Base-by-base conservation (phyloP, 2,797 vertebrate genomes). In the Hemitrygon akajei region DNA sequence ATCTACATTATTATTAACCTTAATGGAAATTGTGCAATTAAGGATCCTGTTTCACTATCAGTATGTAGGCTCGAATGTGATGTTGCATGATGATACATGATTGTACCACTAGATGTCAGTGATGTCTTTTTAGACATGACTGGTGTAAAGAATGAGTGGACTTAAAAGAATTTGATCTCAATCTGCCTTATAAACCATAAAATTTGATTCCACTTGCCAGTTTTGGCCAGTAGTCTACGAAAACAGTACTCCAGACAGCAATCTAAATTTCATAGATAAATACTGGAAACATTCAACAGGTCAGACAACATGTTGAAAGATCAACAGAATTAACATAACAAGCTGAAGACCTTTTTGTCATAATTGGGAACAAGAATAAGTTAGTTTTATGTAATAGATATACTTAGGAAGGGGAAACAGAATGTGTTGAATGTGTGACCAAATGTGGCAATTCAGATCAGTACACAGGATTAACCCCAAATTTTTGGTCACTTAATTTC, bases 51-150 rank as follows among this genome's bases (percentile, higher is more conserved):
- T 71, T 75, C 69, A 92, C 71, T 20, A 71, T 75, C 37, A 69
- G 47, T 5, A 27, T 56, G 69, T 69, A 92, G 22, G 25, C 89
- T 73, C 47, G 37, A 73, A 18, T 71, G 34, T 22, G 75, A 47
- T 73, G 20, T 75, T 71, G 3, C 87, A 89, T 91, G 63, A 34
- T 71, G 37, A 91, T 73, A 73, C 66, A 9, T 37, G 18, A 10
- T 73, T 75, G 34, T 92, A 37, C 91, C 91, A 92, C 91, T 47
- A 37, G 91, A 92, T 75, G 91, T 73, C 91, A 92, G 91, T 47
- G 37, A 92, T 92, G 69, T 92, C 22, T 92, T 92, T 73, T 18
- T 20, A 47, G 37, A 22, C 34, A 73, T 71, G n/a, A 91, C 20
- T 71, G 34, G 3, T 91, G 25, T 3, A 47, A 27, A 47, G 69